Conservation (phyloP, 2,888 invertebrate genomes). For the Drosophila seclusa region DNA sequence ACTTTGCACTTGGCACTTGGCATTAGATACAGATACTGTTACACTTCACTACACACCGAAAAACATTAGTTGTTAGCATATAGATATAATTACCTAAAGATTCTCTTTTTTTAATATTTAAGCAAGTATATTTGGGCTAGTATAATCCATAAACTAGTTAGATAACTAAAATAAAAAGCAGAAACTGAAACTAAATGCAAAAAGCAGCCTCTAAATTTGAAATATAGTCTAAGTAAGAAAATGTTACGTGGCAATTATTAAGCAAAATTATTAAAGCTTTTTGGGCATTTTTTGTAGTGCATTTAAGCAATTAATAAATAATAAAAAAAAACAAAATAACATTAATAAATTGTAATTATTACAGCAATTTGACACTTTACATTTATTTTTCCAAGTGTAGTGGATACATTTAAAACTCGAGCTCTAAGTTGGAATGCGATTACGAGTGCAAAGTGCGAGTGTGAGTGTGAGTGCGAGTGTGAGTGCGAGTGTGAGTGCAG, state of each 20-base stretch:
- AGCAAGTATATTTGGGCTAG: not conserved
- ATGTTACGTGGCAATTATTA: not conserved
- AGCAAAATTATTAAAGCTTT: not conserved
- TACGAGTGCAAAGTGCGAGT: not conserved
- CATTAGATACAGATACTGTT: slow-evolving; percentile 39
- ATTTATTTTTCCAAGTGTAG: slow-evolving; percentile 1
- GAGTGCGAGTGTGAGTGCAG: not conserved
- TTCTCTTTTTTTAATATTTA: not conserved
- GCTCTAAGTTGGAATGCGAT: not conserved
- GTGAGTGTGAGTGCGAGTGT: not conserved
- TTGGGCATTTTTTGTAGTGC: not conserved
- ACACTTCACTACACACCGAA: not conserved
- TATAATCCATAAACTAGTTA: not conserved
- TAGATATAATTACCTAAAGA: not conserved
- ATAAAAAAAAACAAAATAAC: accelerated
- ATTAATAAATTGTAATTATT: not conserved
- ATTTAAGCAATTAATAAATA: not conserved
- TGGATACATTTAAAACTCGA: not conserved
- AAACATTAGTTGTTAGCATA: not conserved
- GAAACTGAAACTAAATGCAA: not conserved
- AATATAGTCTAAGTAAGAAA: not conserved
- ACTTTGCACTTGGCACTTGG: slow-evolving; percentile 71
- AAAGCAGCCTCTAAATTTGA: not conserved
- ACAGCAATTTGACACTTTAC: slow-evolving; percentile 3
- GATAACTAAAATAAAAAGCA: not conserved